Conservation (phyloP, 2,888 invertebrate genomes). For the Laothoe populi region DNA sequence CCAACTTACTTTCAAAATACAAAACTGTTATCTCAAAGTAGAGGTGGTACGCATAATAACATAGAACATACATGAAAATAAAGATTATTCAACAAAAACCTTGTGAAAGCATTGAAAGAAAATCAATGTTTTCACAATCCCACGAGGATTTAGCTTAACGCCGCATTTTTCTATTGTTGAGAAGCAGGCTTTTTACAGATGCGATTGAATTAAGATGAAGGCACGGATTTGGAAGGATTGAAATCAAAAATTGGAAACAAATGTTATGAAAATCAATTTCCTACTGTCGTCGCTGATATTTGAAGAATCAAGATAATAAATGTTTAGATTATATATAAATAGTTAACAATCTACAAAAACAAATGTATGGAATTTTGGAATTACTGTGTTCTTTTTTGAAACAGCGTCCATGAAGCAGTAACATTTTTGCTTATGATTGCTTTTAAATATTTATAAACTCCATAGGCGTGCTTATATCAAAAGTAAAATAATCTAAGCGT, state of each 20-base stretch:
- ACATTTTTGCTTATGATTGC: no score
- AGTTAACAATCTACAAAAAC: no score
- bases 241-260: constrained; percentile 35
- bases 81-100: constrained; percentile 34
- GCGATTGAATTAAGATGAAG: constrained; percentile 30
- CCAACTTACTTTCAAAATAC: background rate
- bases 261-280: constrained; percentile 34
- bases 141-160: constrained; percentile 49
- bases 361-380: no score
- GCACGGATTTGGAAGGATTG: constrained; percentile 38
- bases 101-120: constrained; percentile 27
- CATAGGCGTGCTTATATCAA: no score
- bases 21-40: background rate
- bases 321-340: background rate
- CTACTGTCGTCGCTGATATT: background rate
- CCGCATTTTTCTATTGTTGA: constrained; percentile 45
- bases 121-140: constrained; percentile 41
- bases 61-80: background rate
- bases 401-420: no score
- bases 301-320: constrained; percentile 2
- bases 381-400: no score
- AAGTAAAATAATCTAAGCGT: no score
- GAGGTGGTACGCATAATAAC: no score
- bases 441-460: no score
- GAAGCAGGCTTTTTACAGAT: constrained; percentile 32